Base-by-base conservation (phyloP, 2,888 invertebrate species). In the Trissoscelio sp. region DNA sequence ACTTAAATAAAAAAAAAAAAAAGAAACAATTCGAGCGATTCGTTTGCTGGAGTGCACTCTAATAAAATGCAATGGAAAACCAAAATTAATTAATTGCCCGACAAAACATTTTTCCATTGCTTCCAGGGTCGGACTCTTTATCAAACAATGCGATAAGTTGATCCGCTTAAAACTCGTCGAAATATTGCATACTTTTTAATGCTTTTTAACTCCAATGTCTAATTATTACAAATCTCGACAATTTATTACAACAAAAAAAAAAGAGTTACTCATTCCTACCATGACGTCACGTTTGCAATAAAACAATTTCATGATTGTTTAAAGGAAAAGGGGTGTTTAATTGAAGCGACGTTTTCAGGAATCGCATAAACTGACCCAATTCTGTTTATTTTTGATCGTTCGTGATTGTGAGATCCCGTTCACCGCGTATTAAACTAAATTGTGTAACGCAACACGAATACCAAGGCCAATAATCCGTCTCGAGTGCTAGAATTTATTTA, bases 401-500 rank as follows among this genome's bases (percentile, higher is more conserved):
- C 44, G 44, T 31, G 51, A 53, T 62, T 58, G 72, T 78, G 67
- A 74, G 48, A 79, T 51, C 70, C 55, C 80, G 78, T 64, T 74
- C 72, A 73, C 70, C 44, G 74, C 53, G 58, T 62, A 69, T 77
- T 70, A 62, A 34, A 53, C 55, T 64, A 55, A 79, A 78, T 48
- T 69, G 74, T 74, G 74, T 62, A 81, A 74, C 67, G 70, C 74
- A 64, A 78, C 67, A 46, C 53, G 58, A 66, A 79, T 60, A 79
- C 46, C 79, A 73, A 73, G 72, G 79, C 64, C 67, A 73, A 67
- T 73, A 73, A 67, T 73, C 51, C 53, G 66, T 66, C 60, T 73
- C 62, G 72, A 66, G 73, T 55, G 48, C 60, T 73, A 67, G 69
- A 70, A 85, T 85, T 85, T 83, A 85, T 85, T 84, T 72, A 70